Evolutionary conservation across 2,113 vertebrate species (phyloP).

Genomic region (Sebastes fasciatus): DNA sequence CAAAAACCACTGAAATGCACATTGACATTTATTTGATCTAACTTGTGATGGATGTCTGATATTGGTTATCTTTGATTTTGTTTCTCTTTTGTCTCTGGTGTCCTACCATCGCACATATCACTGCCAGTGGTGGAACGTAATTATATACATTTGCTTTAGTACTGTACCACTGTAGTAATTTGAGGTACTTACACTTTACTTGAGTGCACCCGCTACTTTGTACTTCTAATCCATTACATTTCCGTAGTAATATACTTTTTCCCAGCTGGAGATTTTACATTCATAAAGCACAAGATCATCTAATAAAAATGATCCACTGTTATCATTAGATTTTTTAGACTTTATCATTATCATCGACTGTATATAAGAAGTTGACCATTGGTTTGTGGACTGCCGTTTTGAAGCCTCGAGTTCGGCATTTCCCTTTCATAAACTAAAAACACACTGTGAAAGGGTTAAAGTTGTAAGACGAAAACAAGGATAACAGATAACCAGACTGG

Average conservation of each 20-base stretch:
- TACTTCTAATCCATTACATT: background rate
- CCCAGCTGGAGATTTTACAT: background rate
- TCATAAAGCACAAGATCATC: background rate
- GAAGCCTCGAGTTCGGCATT: too few species aligned
- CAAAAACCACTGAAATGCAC: slow-evolving; percentile 5
- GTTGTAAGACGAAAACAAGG: too few species aligned
- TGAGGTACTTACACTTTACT: background rate
- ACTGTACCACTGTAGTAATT: background rate
- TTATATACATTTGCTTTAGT: background rate
- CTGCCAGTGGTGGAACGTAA: background rate
- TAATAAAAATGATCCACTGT: background rate
- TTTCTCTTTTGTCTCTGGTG: background rate
- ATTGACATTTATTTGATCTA: slow-evolving; percentile 16
- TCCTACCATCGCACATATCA: background rate
- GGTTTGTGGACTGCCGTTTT: too few species aligned
- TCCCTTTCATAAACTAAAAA: too few species aligned
- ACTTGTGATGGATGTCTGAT: slow-evolving; percentile 1
- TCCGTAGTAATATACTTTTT: background rate
- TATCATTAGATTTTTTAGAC: too few species aligned
- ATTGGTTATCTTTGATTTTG: background rate
- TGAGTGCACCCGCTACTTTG: background rate
- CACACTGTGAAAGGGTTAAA: too few species aligned
- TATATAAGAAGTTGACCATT: too few species aligned
- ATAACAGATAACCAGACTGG: too few species aligned
- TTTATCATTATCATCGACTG: too few species aligned